Base-by-base conservation (phyloP, 2,888 invertebrate species). In the Apoda limacodes region DNA sequence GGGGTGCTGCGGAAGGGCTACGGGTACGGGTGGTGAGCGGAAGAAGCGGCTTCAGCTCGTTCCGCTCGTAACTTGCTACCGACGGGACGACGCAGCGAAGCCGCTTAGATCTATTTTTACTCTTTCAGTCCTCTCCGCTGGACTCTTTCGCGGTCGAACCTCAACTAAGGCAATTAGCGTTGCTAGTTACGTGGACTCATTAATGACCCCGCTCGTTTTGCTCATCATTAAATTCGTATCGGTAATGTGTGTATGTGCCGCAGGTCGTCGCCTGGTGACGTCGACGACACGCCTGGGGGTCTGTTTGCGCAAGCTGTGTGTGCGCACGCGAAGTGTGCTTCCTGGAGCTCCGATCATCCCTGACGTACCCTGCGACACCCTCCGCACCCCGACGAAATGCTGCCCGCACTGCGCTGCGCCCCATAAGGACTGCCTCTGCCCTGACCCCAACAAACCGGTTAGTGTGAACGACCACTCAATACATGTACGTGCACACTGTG, bases 241-340 rank as follows among this genome's bases (percentile, higher is more conserved):
- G 19, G 19, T 9, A 19, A 19, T 19, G 9, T 19, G 5, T 19
- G 5, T 19, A 19, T 1, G 10, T 20, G 22, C 9, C 2, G 3
- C 44, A 63, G 66, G 65, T 2, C 60, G 64, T 1, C 64, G 64
- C 7, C 40, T 68, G 30, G 47, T 67, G 37, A 43, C 48, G 42
- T 68, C 70, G 12, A 21, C 34, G 21, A 23, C 27, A 20, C 64
- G 63, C 3, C 61, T 51, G 45, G 72, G 68, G 5, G 48, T 68
- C 41, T 67, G 69, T 43, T 55, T 71, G 45, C 56, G 57, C 34
- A 55, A 57, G 55, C 51, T 70, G 50, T 53, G 62, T 43, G 52
- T 52, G 37, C 55, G 55, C 1, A 52, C 65, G 50, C 66, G 67
- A 28, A 41, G 38, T 15, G n/a, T n/a, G n/a, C n/a, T n/a, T n/a